A percentile compares a stretch with the other conserved stretches of the same genome.
These are phyloP conservation scores for Agriopis aurantiaria DNA, from an alignment of 2,888 invertebrate species.

Conservation along the genomic window DNA sequence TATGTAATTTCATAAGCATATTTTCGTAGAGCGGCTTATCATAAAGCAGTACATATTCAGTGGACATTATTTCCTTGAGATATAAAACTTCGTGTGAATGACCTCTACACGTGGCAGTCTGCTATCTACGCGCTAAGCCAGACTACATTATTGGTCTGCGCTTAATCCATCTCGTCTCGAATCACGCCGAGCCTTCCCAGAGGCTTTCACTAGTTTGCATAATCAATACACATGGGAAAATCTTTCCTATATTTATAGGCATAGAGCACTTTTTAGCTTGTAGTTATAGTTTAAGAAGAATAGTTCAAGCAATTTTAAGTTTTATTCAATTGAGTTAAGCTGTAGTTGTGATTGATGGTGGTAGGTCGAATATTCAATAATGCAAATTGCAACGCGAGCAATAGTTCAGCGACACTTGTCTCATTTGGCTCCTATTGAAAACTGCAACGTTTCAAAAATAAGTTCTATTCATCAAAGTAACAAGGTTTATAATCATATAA, in stretches of 20 bases:
- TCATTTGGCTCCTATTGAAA: constrained; percentile 40
- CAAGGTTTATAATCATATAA: background rate
- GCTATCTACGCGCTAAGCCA: constrained; percentile 4
- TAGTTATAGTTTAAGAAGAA: constrained; percentile 8
- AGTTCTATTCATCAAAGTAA: background rate
- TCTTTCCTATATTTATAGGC: background rate
- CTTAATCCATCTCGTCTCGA: constrained; percentile 45
- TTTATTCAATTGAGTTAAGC: constrained; percentile 26
- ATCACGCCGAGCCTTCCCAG: constrained; percentile 38
- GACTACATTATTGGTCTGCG: constrained; percentile 37
- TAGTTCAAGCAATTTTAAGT: constrained; percentile 26
- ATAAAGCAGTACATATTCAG: too few relatives aligned
- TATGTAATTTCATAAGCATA: background rate
- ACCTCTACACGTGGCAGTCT: background rate
- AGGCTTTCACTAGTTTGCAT: constrained; percentile 39
- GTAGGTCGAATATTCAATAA: constrained; percentile 37
- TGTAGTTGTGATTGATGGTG: constrained; percentile 28
- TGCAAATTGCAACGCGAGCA: constrained; percentile 38
- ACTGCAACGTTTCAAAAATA: background rate
- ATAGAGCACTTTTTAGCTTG: constrained; percentile 16
- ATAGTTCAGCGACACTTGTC: constrained; percentile 38
- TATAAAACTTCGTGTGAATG: background rate
- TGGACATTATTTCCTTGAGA: background rate
- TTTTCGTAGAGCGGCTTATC: background rate
- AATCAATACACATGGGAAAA: constrained; percentile 21